Conservation (phyloP, 1,140 invertebrate species). For the Lasaia peninsularis region DNA sequence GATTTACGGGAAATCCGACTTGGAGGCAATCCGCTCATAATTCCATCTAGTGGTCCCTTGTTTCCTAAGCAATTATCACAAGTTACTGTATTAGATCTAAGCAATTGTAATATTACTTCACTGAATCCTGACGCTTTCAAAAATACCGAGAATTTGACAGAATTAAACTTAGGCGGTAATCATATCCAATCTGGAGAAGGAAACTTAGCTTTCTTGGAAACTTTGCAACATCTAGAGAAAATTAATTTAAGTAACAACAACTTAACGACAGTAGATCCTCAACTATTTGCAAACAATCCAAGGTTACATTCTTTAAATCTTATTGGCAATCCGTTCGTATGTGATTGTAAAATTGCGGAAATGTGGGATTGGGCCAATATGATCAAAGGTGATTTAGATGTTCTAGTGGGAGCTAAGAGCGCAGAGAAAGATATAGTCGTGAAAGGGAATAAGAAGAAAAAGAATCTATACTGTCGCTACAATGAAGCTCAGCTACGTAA, state of each 20-base stretch:
- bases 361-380: conserved; percentile 85
- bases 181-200: conserved; percentile 70
- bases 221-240: conserved; percentile 79
- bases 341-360: conserved; percentile 83
- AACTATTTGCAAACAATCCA: conserved; percentile 78
- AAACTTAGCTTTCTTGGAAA: conserved; percentile 78
- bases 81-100: conserved; percentile 81
- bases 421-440: conserved; percentile 78
- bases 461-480: conserved; percentile 81
- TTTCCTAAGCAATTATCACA: conserved; percentile 82
- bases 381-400: conserved; percentile 81
- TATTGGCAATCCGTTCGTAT: conserved; percentile 83
- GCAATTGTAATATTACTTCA: conserved; percentile 80
- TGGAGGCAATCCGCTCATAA: conserved; percentile 82
- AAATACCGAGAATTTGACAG: conserved; percentile 80
- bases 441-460: conserved; percentile 80
- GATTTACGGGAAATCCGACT: conserved; percentile 83
- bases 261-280: conserved; percentile 78
- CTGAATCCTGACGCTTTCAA: conserved; percentile 81
- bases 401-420: conserved; percentile 82
- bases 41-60: conserved; percentile 78
- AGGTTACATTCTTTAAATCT: conserved; percentile 80
- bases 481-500: conserved; percentile 78
- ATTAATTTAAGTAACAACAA: conserved; percentile 83
- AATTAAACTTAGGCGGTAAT: conserved; percentile 81